Evolutionary conservation across 2,797 vertebrate genomes (phyloP), one percentile per base, ranked within the genome.

Genomic region (Adrianichthys oophorus): DNA sequence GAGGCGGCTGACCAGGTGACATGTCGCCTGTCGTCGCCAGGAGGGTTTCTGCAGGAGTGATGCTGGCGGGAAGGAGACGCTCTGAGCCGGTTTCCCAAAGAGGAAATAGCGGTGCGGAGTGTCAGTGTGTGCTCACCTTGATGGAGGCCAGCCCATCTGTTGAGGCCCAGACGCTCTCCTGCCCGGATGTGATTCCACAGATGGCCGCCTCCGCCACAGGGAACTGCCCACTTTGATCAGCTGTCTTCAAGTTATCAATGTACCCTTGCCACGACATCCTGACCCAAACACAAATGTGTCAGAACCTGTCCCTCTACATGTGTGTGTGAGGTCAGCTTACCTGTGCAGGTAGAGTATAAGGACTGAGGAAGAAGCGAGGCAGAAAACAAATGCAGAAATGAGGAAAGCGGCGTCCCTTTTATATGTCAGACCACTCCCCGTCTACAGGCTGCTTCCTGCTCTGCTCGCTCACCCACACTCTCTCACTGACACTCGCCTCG

Each of bases 391-490:
- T 72, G 78, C 53, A 56, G n/a, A 46, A 51, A 74, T 47, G 7
- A 76, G 79, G 78, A 83, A 81, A 76, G 64, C 1, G 2, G 17
- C 15, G 2, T 2, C 14, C 24, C 2, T 76, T 74, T 74, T 84
- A 86, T 78, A 76, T 5, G 0, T 14, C 12, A 0, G 56, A 26
- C 83, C 76, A 60, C 81, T 58, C 76, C 83, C 83, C 51, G 56
- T 52, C 67, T 60, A 45, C 32, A 62, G 65, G 78, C 69, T 0
- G 24, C 63, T 63, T 74, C 64, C 82, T 68, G 55, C 19, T 53
- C 47, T 44, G 1, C 37, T 52, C 58, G 10, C 26, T 0, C 5
- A 0, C n/a, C 0, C 3, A n/a, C 44, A 40, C 62, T 52, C 57
- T 45, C 21, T 43, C 44, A 40, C 46, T n/a, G 29, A 32, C 47